Base-by-base conservation (phyloP, 2,888 invertebrate genomes). In the Protophormia terraenovae region DNA sequence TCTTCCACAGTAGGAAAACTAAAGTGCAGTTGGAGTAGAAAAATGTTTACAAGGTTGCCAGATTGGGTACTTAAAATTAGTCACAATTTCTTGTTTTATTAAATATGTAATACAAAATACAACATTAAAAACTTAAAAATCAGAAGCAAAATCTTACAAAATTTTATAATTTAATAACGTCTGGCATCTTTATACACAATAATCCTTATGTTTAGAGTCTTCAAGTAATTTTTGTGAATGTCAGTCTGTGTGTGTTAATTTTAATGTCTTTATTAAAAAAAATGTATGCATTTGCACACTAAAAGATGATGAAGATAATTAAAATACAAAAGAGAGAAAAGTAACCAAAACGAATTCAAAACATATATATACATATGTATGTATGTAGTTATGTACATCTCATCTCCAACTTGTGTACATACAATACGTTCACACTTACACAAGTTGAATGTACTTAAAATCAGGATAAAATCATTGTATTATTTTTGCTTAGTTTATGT, bases 361-460 rank as follows among this genome's bases (percentile, higher is more conserved):
- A 35, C 2, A 47, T n/a, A n/a, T n/a, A n/a, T n/a, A n/a, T n/a
- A n/a, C n/a, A n/a, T n/a, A n/a, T n/a, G n/a, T n/a, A n/a, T n/a
- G 6, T 41, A 2, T 24, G 38, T 64, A 32, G 16, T 45, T 14
- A 16, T 29, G 14, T 14, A 35, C 6, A 41, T 38, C 35, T 64
- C 38, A 53, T 27, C 38, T 67, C 29, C 29, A 29, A 29, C 12
- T 16, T 38, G 27, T 22, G n/a, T 7, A 47, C 58, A 60, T n/a
- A 60, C 60, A 60, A 29, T 32, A 58, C 27, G 29, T 72, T 64
- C 41, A 66, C 45, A 67, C 67, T 47, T 27, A 19, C 29, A 58
- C 29, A 19, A 60, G 73, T 73, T 72, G 73, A 73, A 73, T 32
- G 73, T n/a, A 45, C 73, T 32, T 27, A 60, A 60, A 77, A 67